Conservation (phyloP, 1,140 invertebrate species). For the Dinothrombium tinctorium region DNA sequence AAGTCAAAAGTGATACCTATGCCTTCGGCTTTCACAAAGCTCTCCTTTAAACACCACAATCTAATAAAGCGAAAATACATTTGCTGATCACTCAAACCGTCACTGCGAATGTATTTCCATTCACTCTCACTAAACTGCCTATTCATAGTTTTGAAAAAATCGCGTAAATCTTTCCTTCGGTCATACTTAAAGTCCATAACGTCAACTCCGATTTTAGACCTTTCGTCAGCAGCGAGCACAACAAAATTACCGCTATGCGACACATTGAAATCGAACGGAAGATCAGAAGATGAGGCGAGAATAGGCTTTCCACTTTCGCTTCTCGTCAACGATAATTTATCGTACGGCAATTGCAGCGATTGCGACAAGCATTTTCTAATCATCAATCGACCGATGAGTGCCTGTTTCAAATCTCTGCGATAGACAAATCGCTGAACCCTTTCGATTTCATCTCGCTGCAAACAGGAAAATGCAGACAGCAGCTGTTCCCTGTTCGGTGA, state of each 20-base stretch:
- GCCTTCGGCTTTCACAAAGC: slow-evolving; percentile 73
- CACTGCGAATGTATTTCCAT: slow-evolving; percentile 41
- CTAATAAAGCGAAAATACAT: slow-evolving; percentile 27
- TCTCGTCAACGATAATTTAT: slow-evolving; percentile 28
- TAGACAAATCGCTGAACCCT: slow-evolving; percentile 58
- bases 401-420: slow-evolving; percentile 52
- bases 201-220: slow-evolving; percentile 25
- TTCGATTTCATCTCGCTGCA: slow-evolving; percentile 66
- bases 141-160: slow-evolving; percentile 67
- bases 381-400: slow-evolving; percentile 54
- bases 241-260: slow-evolving; percentile 72
- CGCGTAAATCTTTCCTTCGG: slow-evolving; percentile 19
- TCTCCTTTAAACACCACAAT: slow-evolving; percentile 57
- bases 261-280: slow-evolving; percentile 47
- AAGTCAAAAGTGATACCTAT: slow-evolving; percentile 56
- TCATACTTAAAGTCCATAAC: slow-evolving; percentile 27
- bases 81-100: not conserved
- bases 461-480: slow-evolving; percentile 32
- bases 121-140: slow-evolving; percentile 50
- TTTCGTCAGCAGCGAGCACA: slow-evolving; percentile 41
- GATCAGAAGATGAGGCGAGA: slow-evolving; percentile 21
- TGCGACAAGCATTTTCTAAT: slow-evolving; percentile 31
- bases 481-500: not conserved
- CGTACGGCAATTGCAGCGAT: slow-evolving; percentile 37
- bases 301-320: slow-evolving; percentile 28